Evolutionary conservation across 2,888 invertebrate genomes (phyloP).

Genomic region (Tridacna crocea): DNA sequence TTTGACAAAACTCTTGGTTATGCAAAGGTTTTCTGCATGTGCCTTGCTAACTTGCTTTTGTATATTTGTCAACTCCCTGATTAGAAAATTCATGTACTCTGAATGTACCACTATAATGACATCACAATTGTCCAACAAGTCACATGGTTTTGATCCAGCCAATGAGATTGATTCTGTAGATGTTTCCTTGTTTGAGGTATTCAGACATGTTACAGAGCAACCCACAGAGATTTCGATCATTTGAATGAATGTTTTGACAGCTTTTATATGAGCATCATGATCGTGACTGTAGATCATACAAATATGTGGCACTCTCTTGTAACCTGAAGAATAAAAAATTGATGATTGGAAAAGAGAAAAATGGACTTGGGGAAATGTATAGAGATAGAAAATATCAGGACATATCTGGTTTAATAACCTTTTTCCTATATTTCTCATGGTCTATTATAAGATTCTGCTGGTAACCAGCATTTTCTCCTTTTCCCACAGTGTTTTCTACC

Average conservation of each 20-base stretch:
- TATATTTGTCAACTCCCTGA: not conserved
- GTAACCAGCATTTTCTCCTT: no score
- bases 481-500: no score
- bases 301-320: not conserved
- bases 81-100: slow-evolving; percentile 10
- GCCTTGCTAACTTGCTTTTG: not conserved
- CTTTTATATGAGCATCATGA: slow-evolving; percentile 2
- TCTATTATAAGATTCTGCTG: no score
- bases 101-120: slow-evolving; percentile 19
- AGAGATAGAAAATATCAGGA: no score
- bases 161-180: not conserved
- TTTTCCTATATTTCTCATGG: no score
- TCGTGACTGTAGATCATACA: slow-evolving; percentile 6
- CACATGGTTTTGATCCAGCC: not conserved
- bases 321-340: not conserved
- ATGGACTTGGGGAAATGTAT: no score
- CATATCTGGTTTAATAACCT: no score
- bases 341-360: no score
- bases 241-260: slow-evolving; percentile 1
- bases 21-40: not conserved
- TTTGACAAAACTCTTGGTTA: not conserved
- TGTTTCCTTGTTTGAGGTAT: not conserved
- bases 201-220: not conserved
- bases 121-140: not conserved
- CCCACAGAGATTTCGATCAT: not conserved